Base-by-base conservation (phyloP, 2,113 vertebrate genomes). In the Formicarius rufipectus region DNA sequence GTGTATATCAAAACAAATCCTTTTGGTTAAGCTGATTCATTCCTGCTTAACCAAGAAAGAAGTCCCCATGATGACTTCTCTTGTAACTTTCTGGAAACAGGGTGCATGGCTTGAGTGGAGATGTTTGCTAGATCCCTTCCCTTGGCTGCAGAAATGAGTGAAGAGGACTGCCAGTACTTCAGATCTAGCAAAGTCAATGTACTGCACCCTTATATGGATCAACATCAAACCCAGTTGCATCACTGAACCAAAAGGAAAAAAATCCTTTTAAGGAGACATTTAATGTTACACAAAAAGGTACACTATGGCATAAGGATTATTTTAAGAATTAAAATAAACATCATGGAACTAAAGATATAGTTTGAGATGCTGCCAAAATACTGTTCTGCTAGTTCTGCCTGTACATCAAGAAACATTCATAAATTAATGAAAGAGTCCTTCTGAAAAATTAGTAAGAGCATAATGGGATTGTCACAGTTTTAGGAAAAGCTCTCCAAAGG, bases 291-390 rank as follows among this genome's bases (percentile, higher is more conserved):
- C 19, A 52, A 53, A 92, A 91, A 68, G 25, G 6, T 89, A 35
- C 60, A 25, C 28, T 64, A 42, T 45, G 45, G 59, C 35, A 64
- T 68, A 77, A 85, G 63, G 30, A 85, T 85, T 93, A 93, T 89
- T 95, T 91, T 82, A 16, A 89, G 74, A 92, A 76, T 62, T 82
- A 93, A 95, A 95, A 85, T 76, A 95, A 94, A 73, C 30, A 56
- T n/a, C 0, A 50, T 35, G 27, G 87, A 83, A 73, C 53, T 87
- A 84, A 91, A 94, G n/a, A 64, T 75, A 39, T 9, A 76, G 53
- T 77, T 79, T 73, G 71, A 84, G 28, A 68, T 73, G 44, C 62
- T 85, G 74, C 69, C 77, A 91, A 89, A 94, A 80, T 50, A 45
- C 66, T 73, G 6, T 82, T 91, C 66, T 87, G 31, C n/a, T 87